Evolutionary conservation across 2,113 vertebrate genomes (phyloP), one percentile per base, ranked within the genome.

Genomic region (Hyperopisus bebe): DNA sequence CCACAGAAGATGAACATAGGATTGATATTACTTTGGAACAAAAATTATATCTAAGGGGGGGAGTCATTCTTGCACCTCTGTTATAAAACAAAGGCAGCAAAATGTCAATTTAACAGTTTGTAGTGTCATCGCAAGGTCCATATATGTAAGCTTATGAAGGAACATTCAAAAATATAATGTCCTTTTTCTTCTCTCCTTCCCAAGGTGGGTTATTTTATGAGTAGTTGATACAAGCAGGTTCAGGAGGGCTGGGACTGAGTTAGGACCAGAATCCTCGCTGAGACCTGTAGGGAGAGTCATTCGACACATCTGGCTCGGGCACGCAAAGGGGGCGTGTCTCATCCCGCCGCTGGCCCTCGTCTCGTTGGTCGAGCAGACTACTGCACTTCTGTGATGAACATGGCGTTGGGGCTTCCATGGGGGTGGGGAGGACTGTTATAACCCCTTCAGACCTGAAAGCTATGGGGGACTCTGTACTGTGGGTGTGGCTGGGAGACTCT

Each of bases 391-490:
- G 90, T 94, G 95, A 93, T 94, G 95, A 51, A 96, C 95, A 96
- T 89, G 53, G 97, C 92, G 97, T 97, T 46, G 97, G 96, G 89
- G 97, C 95, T 53, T 96, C 95, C 89, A 97, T 89, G 92, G 91
- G 97, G 90, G 91, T 95, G 94, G 89, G 97, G 48, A 95, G 96
- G 92, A 97, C 97, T 9, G 95, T 95, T 90, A 95, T 96, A 94
- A 97, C 97, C 74, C 96, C 95, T 58, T 97, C 96, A 90, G 97
- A 97, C 95, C 99, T 98, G 90, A 97, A 94, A 48, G 98, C 98
- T 91, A 98, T 97, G 46, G 98, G 98, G 2, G 98, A 99, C 92
- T 98, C 98, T 50, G 98, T 98, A 95, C 98, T 98, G 92, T 98
- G 98, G 89, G 97, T 98, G 94, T 98, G 97, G 89, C 97, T 97